Percentiles rank a stretch among this genome's conserved stretches.
These are phyloP conservation scores for Sylvia borin DNA, from an alignment of 2,797 vertebrate species.

Conservation along the genomic window DNA sequence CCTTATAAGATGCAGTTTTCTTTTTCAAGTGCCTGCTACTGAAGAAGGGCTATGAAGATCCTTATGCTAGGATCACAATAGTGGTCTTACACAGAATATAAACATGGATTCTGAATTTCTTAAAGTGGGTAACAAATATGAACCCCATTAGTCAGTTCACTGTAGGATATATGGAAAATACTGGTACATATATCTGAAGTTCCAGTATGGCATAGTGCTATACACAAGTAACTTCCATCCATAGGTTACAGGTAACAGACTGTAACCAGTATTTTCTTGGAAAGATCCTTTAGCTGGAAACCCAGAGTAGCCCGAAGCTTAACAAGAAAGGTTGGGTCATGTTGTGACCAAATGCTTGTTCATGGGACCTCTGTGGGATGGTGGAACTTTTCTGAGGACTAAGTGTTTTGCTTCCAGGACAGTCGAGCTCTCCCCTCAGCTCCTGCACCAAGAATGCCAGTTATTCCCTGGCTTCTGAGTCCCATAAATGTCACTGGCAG, in stretches of 20 bases:
- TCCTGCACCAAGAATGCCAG: background rate
- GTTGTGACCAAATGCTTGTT: background rate
- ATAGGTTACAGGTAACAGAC: background rate
- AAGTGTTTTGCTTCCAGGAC: background rate
- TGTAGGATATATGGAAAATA: background rate
- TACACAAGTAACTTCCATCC: background rate
- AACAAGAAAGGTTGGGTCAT: background rate
- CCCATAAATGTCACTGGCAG: background rate
- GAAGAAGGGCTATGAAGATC: background rate
- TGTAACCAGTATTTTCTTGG: background rate
- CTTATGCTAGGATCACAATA: background rate
- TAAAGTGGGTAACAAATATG: background rate
- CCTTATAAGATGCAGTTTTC: background rate
- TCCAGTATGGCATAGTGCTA: background rate
- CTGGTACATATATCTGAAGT: background rate
- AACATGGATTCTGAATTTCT: background rate
- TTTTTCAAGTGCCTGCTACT: background rate
- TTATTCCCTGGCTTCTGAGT: background rate
- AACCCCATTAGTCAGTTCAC: background rate
- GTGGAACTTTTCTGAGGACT: background rate
- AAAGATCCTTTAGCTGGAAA: background rate
- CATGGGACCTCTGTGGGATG: background rate
- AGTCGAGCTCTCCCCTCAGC: fast-evolving
- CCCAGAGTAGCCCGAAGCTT: background rate
- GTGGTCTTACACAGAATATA: background rate